Evolutionary conservation across 2,888 invertebrate species (phyloP).

Genomic region (Leptinotarsa rubiginosa): DNA sequence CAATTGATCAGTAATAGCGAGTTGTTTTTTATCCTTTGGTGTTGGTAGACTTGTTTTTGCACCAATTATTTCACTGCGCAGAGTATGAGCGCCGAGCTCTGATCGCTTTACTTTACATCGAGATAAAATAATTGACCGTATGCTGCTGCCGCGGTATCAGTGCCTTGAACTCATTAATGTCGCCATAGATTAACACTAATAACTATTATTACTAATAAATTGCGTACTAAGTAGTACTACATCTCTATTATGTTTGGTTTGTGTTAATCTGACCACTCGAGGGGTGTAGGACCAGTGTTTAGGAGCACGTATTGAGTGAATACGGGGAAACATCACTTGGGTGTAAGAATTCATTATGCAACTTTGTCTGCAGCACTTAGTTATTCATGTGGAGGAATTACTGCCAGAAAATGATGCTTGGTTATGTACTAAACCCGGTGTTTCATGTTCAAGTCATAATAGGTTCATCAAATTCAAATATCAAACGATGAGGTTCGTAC

Average conservation of each 20-base stretch:
- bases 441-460: too few relatives aligned
- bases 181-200: slow-evolving; percentile 55
- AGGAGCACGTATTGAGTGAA: neutral
- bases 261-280: slow-evolving; percentile 26
- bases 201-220: slow-evolving; percentile 55
- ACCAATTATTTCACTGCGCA: slow-evolving; percentile 37
- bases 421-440: too few relatives aligned
- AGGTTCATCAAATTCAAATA: too few relatives aligned
- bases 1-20: slow-evolving; percentile 39
- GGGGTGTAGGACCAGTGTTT: neutral
- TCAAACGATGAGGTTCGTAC: too few relatives aligned
- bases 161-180: slow-evolving; percentile 56
- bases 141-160: slow-evolving; percentile 46
- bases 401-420: too few relatives aligned
- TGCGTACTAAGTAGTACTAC: slow-evolving; percentile 51
- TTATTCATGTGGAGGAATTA: too few relatives aligned
- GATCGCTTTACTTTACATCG: slow-evolving; percentile 13
- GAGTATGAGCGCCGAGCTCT: neutral
- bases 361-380: too few relatives aligned
- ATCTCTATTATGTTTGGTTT: slow-evolving; percentile 48
- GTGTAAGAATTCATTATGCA: too few relatives aligned
- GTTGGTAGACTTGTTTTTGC: slow-evolving; percentile 49
- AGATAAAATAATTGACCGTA: slow-evolving; percentile 47
- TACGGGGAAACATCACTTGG: too few relatives aligned
- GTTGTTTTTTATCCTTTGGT: slow-evolving; percentile 35